Conservation (phyloP, 2,888 invertebrate genomes). For the Macrosiphum euphorbiae region DNA sequence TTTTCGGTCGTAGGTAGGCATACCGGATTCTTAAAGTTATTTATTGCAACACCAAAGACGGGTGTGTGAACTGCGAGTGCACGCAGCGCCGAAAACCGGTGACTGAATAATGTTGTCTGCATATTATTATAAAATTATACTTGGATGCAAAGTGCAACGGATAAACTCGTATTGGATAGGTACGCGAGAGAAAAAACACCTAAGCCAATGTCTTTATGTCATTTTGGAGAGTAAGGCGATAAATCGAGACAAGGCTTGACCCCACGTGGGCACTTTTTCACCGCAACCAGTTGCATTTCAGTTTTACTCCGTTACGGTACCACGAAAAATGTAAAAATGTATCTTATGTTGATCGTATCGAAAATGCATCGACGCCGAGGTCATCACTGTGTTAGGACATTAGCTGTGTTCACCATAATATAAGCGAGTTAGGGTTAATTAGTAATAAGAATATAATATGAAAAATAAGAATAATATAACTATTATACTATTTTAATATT, state of each 20-base stretch:
- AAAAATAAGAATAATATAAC: not conserved
- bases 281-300: not conserved
- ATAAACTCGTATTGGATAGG: not conserved
- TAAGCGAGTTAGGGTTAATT: no score
- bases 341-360: not conserved
- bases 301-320: not conserved
- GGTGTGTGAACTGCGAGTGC: not conserved
- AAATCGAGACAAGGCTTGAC: not conserved
- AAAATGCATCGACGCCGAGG: not conserved
- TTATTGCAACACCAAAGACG: conserved; percentile 3
- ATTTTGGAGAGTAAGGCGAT: not conserved
- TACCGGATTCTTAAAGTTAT: not conserved
- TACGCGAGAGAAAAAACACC: not conserved
- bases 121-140: not conserved
- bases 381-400: not conserved
- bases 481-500: not conserved
- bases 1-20: not conserved
- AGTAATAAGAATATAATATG: not conserved
- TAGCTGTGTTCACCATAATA: not conserved
- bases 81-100: not conserved
- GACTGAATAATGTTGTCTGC: not conserved
- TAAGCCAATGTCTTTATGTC: not conserved
- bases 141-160: not conserved
- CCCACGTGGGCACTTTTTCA: not conserved
- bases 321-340: not conserved